These are phyloP conservation scores for Stramonita haemastoma DNA, from an alignment of 2,888 invertebrate genomes.

Conservation along the genomic window DNA sequence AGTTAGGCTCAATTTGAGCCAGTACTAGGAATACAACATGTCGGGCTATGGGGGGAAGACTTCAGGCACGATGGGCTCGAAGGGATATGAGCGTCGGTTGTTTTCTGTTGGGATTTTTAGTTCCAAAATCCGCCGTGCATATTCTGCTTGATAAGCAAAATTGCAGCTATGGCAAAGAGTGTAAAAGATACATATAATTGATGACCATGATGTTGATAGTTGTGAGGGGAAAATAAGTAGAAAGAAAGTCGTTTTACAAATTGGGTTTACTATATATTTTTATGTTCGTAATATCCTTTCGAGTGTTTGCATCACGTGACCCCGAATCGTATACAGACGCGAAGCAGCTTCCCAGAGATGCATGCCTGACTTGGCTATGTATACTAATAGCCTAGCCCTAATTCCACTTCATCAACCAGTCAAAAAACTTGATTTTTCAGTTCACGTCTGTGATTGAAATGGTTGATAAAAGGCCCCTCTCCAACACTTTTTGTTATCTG, in stretches of 20 bases:
- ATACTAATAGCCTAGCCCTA: too few relatives aligned
- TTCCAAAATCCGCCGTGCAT: not conserved
- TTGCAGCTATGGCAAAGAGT: too few relatives aligned
- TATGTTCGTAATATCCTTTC: not conserved
- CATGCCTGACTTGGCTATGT: too few relatives aligned
- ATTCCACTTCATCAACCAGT: not conserved
- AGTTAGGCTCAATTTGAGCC: conserved; percentile 68
- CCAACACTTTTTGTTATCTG: not conserved
- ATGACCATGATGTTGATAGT: not conserved
- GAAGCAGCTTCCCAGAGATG: not conserved
- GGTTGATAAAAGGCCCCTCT: too few relatives aligned
- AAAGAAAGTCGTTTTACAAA: not conserved
- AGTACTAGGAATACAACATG: conserved; percentile 67
- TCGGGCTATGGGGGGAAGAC: conserved; percentile 67
- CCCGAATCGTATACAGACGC: not conserved
- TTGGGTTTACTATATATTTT: not conserved
- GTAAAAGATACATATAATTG: not conserved
- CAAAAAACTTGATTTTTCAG: not conserved
- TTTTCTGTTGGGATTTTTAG: not conserved
- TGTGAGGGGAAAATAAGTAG: not conserved
- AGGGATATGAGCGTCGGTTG: not conserved
- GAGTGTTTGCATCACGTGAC: not conserved
- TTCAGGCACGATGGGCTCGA: conserved; percentile 25
- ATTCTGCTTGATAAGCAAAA: too few relatives aligned
- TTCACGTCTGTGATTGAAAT: not conserved